Conservation (phyloP, 2,113 vertebrate genomes). For the Tauraco erythrolophus region DNA sequence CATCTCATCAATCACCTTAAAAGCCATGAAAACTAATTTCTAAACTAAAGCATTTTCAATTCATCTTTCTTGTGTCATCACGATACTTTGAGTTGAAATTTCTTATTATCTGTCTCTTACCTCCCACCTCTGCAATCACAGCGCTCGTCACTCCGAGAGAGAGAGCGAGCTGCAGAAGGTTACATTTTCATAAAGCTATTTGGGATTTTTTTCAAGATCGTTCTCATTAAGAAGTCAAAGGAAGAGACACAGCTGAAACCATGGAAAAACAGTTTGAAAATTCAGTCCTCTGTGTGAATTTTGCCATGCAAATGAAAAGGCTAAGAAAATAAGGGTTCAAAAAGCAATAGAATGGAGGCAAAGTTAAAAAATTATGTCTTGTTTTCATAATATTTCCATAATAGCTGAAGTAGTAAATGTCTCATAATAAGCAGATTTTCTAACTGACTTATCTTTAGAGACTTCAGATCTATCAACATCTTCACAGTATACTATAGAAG, state of each 20-base stretch:
- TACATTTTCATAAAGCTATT: slow-evolving; percentile 9
- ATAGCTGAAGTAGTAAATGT: background rate
- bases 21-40: slow-evolving; percentile 49
- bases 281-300: background rate
- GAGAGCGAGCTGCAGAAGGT: background rate
- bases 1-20: slow-evolving; percentile 56
- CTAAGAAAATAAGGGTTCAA: background rate
- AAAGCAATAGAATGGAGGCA: background rate
- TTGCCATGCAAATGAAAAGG: background rate
- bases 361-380: background rate
- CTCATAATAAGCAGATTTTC: background rate
- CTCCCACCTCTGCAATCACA: slow-evolving; percentile 47
- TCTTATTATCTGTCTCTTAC: slow-evolving; percentile 47
- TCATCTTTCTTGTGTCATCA: slow-evolving; percentile 44
- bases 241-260: background rate
- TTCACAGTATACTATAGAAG: background rate
- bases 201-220: background rate
- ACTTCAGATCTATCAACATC: background rate
- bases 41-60: slow-evolving; percentile 54
- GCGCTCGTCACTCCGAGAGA: slow-evolving; percentile 11
- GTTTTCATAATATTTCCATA: background rate
- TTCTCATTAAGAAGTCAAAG: slow-evolving; percentile 13
- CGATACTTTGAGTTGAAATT: slow-evolving; percentile 24
- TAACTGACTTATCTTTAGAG: background rate
- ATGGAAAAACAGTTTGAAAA: background rate